These are phyloP conservation scores for Pardosa pseudoannulata DNA, from an alignment of 2,888 invertebrate species.

Conservation along the genomic window DNA sequence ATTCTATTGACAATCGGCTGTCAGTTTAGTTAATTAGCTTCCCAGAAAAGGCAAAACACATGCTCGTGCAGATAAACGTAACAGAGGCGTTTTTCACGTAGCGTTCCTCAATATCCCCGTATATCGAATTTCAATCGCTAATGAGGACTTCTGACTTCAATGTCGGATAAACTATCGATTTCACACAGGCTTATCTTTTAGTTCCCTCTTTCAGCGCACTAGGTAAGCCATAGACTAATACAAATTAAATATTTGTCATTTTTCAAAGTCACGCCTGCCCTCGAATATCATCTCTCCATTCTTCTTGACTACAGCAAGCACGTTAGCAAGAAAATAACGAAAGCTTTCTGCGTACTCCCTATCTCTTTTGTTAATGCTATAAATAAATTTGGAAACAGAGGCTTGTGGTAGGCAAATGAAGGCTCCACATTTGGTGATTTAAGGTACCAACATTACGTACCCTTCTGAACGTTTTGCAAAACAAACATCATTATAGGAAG, in stretches of 20 bases:
- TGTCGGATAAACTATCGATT: background rate
- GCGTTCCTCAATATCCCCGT: background rate
- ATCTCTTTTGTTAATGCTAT: background rate
- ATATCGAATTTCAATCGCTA: constrained; percentile 3
- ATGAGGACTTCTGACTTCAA: background rate
- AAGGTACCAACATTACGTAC: too few relatives aligned
- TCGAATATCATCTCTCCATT: background rate
- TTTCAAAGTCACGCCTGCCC: background rate
- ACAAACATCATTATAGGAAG: too few relatives aligned
- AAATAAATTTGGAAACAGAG: background rate
- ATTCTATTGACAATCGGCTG: background rate
- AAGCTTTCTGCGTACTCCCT: background rate
- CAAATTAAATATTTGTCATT: background rate
- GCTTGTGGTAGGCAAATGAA: too few relatives aligned
- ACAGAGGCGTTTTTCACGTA: background rate
- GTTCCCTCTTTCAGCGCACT: too few relatives aligned
- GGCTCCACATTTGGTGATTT: too few relatives aligned
- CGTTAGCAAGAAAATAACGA: background rate
- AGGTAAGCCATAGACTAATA: too few relatives aligned
- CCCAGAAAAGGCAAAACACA: background rate
- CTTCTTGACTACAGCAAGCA: background rate
- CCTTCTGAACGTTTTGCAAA: too few relatives aligned
- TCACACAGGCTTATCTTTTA: background rate
- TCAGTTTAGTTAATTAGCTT: constrained; percentile 1
- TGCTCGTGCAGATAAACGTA: background rate